Evolutionary conservation across 2,113 vertebrate genomes (phyloP), one percentile per base, ranked within the genome.

Genomic region (Nyctibius bracteatus): DNA sequence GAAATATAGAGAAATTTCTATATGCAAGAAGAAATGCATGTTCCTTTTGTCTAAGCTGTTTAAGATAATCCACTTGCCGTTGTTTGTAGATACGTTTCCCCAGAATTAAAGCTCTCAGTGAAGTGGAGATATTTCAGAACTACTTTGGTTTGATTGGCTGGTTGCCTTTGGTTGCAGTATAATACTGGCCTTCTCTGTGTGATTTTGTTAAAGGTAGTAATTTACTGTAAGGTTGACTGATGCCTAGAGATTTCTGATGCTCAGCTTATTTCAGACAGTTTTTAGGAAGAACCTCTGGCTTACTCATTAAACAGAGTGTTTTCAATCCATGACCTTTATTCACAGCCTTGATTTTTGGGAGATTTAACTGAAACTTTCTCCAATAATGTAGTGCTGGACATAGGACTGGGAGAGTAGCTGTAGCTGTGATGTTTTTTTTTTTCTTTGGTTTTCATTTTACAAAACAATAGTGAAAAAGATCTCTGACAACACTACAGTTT

Each of bases 391-490:
- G 65, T 67, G 22, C 49, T 66, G 31, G 41, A 19, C 22, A 8
- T 33, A 67, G 35, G 59, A 62, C 24, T 43, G 16, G 5, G 35
- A 57, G 71, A 58, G 35, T 57, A 51, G 28, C 54, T 67, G 16
- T 67, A 31, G n/a, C n/a, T n/a, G 17, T 46, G 54, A 35, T 23
- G 4, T 16, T 25, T 25, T 4, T 62, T 49, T 27, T 88, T 71
- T 71, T 49, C 92, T 90, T 95, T 91, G 70, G 23, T 65, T 95
- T 96, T 96, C 51, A 94, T 96, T 96, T 97, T 79, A 49, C 59
- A 92, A 94, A 96, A 65, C 31, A 54, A 18, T 22, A 41, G 35
- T 43, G 44, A 47, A 44, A 61, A 61, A 35, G 8, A 20, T 79
- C 43, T 62, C 54, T 78, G 58, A 51, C 27, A 33, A 55, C 24